Conservation (phyloP, 2,113 vertebrate genomes). For the Notarius lentiginosus region DNA sequence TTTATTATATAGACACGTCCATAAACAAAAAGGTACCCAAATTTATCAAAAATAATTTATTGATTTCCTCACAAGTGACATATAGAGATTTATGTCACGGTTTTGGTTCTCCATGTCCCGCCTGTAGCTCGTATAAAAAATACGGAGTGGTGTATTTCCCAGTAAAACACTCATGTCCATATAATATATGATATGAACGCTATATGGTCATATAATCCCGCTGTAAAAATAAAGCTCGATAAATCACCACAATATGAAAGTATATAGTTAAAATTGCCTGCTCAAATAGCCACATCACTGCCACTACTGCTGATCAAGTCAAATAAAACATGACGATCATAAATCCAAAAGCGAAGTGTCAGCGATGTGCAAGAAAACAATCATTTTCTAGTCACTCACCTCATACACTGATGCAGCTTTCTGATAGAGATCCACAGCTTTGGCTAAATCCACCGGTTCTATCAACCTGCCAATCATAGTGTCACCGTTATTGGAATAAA, state of each 20-base stretch:
- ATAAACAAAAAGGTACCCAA: too few relatives aligned
- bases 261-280: not conserved
- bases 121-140: too few relatives aligned
- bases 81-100: too few relatives aligned
- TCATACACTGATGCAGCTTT: slow-evolving; percentile 86
- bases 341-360: not conserved
- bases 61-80: too few relatives aligned
- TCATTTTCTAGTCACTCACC: slow-evolving; percentile 61
- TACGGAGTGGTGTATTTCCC: too few relatives aligned
- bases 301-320: not conserved
- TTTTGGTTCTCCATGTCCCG: too few relatives aligned
- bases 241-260: not conserved
- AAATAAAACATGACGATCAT: not conserved
- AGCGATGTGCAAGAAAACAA: not conserved
- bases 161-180: too few relatives aligned
- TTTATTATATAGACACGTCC: too few relatives aligned
- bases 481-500: not conserved
- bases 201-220: not conserved
- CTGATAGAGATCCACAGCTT: slow-evolving; percentile 86
- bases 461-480: slow-evolving; percentile 74
- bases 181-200: not conserved
- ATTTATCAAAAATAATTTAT: too few relatives aligned
- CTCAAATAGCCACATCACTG: not conserved
- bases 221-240: not conserved
- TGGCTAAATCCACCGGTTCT: slow-evolving; percentile 80